Evolutionary conservation across 2,888 invertebrate species (phyloP).

Genomic region (Andrena minutula): DNA sequence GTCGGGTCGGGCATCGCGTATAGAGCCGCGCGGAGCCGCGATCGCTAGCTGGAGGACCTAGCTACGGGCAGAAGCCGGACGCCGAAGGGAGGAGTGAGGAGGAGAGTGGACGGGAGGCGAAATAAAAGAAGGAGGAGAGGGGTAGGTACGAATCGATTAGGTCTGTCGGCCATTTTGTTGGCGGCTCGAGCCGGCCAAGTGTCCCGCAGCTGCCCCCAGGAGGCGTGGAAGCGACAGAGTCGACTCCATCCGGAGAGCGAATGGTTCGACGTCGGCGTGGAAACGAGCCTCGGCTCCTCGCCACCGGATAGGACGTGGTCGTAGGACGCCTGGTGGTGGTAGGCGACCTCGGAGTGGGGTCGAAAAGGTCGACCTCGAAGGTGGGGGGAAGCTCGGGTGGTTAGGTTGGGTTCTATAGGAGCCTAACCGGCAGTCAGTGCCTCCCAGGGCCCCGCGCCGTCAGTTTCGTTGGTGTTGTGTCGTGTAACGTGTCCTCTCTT

Average conservation of each 20-base stretch:
- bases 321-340: constrained; percentile 39
- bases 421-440: constrained; percentile 79
- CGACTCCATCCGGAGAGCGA: constrained; percentile 69
- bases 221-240: constrained; percentile 79
- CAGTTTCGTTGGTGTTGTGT: constrained; percentile 76
- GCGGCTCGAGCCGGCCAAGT: constrained; percentile 69
- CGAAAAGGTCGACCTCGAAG: constrained; percentile 47
- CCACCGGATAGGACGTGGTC: constrained; percentile 49
- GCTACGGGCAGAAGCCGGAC: constrained; percentile 14
- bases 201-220: constrained; percentile 58
- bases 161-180: constrained; percentile 83
- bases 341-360: constrained; percentile 49
- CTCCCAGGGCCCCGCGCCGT: constrained; percentile 82
- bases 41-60: background rate
- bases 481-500: constrained; percentile 59
- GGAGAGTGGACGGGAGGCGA: constrained; percentile 9
- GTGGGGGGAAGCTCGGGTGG: constrained; percentile 57
- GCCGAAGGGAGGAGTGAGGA: constrained; percentile 19
- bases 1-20: constrained; percentile 9
- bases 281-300: constrained; percentile 40
- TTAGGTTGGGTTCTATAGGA: constrained; percentile 72
- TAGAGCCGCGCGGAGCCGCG: background rate
- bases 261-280: constrained; percentile 61
- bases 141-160: constrained; percentile 81
- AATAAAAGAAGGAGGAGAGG: constrained; percentile 45